Base-by-base conservation (phyloP, 2,113 vertebrate species). In the Pomatostomus ruficeps region DNA sequence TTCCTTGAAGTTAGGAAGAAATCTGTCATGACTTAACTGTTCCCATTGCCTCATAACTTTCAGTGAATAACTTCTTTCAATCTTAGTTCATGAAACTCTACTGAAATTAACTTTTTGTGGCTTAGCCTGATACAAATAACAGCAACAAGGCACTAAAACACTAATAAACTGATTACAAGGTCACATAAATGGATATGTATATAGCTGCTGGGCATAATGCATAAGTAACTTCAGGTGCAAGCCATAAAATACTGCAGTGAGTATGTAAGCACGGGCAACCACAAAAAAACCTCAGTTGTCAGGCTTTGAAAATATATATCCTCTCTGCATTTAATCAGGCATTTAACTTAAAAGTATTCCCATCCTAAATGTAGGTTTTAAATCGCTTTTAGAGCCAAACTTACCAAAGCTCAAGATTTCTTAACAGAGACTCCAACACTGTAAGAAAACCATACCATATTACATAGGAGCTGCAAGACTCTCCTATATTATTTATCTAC, bases 41-140 rank as follows among this genome's bases (percentile, higher is more conserved):
- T 67, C 40, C 65, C 31, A 45, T 49, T 63, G 42, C 42, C 74
- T 51, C 67, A 12, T 65, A 72, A 88, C 80, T 91, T 96, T 54
- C 3, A 1, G 31, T 92, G 74, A 95, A 92, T 71, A 10, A 85
- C 71, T 95, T 29, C 45, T 96, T 97, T 98, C 96, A 98, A 97
- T 97, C 97, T 98, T 97, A 98, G 94, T 97, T 98, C 95, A 94
- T 93, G 91, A 98, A 96, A 98, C 93, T 97, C 96, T 97, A 95
- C 91, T 97, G 97, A 98, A 98, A 98, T 96, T 97, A 98, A 97
- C 85, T 94, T 95, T 82, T 89, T 88, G 55, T 82, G 97, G 87
- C 89, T 92, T 91, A 96, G 95, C 97, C 95, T 97, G 97, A 98
- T 98, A 98, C 96, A 98, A 97, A 93, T 95, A 97, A 98, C 89